phyloP scores from a whole-genome alignment of 1,140 invertebrate genomes.

The Nasonia longicornis region DNA sequence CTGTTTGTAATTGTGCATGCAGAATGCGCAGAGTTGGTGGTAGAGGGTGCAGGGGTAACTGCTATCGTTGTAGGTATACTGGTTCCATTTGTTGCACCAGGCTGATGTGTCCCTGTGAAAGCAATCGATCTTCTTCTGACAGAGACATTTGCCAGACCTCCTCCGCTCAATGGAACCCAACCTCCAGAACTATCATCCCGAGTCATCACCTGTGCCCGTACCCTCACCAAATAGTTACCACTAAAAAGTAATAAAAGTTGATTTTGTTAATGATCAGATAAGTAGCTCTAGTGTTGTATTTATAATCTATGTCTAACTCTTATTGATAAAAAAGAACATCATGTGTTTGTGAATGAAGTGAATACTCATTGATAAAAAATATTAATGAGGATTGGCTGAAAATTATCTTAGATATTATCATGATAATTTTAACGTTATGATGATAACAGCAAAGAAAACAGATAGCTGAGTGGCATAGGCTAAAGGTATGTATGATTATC shows the following conservation, averaged over 20 bases:
- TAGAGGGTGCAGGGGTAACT: slow-evolving; percentile 45
- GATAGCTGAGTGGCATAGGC: too few relatives aligned
- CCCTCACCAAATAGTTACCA: slow-evolving; percentile 92
- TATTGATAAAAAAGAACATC: too few relatives aligned
- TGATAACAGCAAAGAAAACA: too few relatives aligned
- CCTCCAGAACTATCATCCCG: slow-evolving; percentile 96
- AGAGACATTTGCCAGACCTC: slow-evolving; percentile 92
- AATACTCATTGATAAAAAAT: too few relatives aligned
- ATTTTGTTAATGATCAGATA: slow-evolving; percentile 8
- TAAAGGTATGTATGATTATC: too few relatives aligned
- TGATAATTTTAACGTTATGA: too few relatives aligned
- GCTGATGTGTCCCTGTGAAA: slow-evolving; percentile 52
- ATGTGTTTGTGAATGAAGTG: too few relatives aligned
- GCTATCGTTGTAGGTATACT: slow-evolving; percentile 52
- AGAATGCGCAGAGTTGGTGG: slow-evolving; percentile 54
- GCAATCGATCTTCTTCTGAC: slow-evolving; percentile 78
- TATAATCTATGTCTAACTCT: too few relatives aligned
- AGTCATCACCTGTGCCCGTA: slow-evolving; percentile 98
- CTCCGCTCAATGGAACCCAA: slow-evolving; percentile 94
- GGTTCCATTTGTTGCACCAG: slow-evolving; percentile 54
- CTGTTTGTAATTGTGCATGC: slow-evolving; percentile 47
- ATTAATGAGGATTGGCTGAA: too few relatives aligned
- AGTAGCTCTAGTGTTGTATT: too few relatives aligned
- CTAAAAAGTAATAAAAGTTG: slow-evolving; percentile 70
- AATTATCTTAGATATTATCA: too few relatives aligned